Percentiles rank a stretch among this genome's conserved stretches.
Conservation (phyloP, 1,140 invertebrate species). For the Galleria mellonella region DNA sequence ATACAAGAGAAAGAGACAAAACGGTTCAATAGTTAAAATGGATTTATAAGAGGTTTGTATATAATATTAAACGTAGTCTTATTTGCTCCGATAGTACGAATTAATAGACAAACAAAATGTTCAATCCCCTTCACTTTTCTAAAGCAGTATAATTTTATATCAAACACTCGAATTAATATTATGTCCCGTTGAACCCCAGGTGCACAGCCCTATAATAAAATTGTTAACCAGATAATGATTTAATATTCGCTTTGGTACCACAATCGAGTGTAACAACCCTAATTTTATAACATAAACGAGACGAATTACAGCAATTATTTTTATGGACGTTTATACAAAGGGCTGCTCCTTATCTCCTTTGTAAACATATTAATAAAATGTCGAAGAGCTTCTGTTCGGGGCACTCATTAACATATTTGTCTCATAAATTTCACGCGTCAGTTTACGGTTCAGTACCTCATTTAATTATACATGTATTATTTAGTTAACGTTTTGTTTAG, state of each 20-base stretch:
- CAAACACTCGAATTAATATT: too few relatives aligned
- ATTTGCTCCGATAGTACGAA: too few relatives aligned
- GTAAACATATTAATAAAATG: conserved; percentile 50
- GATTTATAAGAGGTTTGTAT: too few relatives aligned
- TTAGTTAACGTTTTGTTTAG: background rate
- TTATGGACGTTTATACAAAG: conserved; percentile 43
- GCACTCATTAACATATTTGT: conserved; percentile 30
- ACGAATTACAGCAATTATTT: conserved; percentile 55
- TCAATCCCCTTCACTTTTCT: too few relatives aligned
- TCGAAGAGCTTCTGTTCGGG: conserved; percentile 15
- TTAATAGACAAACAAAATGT: too few relatives aligned
- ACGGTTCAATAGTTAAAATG: too few relatives aligned
- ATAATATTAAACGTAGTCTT: too few relatives aligned
- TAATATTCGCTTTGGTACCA: conserved; percentile 9
- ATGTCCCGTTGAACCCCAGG: too few relatives aligned
- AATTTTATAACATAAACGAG: conserved; percentile 34
- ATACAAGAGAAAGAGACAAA: too few relatives aligned
- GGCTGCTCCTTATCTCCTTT: conserved; percentile 36
- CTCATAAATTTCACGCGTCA: conserved; percentile 18
- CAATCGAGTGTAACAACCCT: conserved; percentile 11
- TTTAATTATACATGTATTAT: conserved; percentile 2
- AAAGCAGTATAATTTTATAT: too few relatives aligned
- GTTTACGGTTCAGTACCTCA: conserved; percentile 1
- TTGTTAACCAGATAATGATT: conserved; percentile 13
- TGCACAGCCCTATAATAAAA: too few relatives aligned